Evolutionary conservation across 2,797 vertebrate species (phyloP).

Genomic region (Pseudocheirus occidentalis): DNA sequence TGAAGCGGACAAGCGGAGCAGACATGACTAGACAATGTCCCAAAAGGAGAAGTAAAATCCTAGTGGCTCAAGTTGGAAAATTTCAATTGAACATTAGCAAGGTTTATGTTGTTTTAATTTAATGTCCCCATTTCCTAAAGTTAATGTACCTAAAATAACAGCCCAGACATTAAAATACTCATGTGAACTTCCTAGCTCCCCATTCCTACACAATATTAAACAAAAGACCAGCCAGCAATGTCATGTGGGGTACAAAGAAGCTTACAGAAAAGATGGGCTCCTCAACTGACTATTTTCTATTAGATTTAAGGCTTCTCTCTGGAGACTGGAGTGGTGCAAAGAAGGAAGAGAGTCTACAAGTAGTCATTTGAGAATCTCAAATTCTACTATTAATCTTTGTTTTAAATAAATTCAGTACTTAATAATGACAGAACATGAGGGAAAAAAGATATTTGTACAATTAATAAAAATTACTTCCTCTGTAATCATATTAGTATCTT

Average conservation of each 20-base stretch:
- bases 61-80: slow-evolving; percentile 31
- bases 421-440: neutral
- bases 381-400: neutral
- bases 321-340: neutral
- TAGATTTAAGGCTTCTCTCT: neutral
- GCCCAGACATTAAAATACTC: neutral
- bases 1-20: neutral
- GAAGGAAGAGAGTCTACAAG: neutral
- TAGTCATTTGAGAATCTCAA: neutral
- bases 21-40: neutral
- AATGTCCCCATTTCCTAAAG: neutral
- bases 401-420: neutral
- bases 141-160: neutral
- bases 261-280: neutral
- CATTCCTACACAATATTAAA: neutral
- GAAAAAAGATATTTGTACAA: neutral
- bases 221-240: neutral
- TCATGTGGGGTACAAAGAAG: neutral
- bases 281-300: neutral
- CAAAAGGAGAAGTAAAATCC: neutral
- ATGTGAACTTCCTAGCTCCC: neutral
- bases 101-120: neutral
- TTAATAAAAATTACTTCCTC: neutral
- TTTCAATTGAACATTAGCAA: slow-evolving; percentile 33
- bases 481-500: neutral